Percentiles rank a stretch among this genome's conserved stretches.
Conservation (phyloP, 2,797 vertebrate species). For the Eremophila alpestris region DNA sequence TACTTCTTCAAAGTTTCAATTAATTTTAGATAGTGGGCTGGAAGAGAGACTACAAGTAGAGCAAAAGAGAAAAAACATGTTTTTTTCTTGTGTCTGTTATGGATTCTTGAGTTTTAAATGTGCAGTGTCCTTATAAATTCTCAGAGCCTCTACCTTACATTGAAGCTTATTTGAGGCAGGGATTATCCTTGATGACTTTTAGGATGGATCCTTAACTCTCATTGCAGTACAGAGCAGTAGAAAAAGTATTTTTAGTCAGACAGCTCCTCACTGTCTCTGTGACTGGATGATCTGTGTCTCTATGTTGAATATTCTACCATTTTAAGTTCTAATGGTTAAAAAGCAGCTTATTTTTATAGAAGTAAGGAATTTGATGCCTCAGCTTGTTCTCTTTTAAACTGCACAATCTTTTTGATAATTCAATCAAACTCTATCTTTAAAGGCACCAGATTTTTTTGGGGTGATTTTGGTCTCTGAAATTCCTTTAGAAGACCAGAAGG, state of each 20-base stretch:
- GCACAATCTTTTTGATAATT: not conserved
- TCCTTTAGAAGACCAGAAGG: not conserved
- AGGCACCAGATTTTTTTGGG: accelerated
- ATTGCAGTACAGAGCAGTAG: not conserved
- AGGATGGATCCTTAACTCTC: not conserved
- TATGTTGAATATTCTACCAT: not conserved
- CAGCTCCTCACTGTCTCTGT: not conserved
- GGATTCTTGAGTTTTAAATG: not conserved
- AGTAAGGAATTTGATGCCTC: not conserved
- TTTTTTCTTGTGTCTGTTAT: not conserved
- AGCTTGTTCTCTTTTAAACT: not conserved
- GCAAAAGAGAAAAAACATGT: not conserved
- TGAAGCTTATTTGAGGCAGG: not conserved
- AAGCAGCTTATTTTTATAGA: not conserved
- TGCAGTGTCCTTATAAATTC: not conserved
- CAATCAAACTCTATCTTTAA: not conserved
- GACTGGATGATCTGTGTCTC: not conserved
- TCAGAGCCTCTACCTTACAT: not conserved
- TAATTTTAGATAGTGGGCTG: not conserved
- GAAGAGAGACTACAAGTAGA: not conserved
- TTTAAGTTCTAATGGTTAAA: not conserved
- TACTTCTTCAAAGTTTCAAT: not conserved
- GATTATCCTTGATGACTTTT: not conserved
- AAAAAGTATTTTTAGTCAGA: not conserved
- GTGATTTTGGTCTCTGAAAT: not conserved